phyloP scores from a whole-genome alignment of 1,140 invertebrate species.

The Drosophila suzukii region DNA sequence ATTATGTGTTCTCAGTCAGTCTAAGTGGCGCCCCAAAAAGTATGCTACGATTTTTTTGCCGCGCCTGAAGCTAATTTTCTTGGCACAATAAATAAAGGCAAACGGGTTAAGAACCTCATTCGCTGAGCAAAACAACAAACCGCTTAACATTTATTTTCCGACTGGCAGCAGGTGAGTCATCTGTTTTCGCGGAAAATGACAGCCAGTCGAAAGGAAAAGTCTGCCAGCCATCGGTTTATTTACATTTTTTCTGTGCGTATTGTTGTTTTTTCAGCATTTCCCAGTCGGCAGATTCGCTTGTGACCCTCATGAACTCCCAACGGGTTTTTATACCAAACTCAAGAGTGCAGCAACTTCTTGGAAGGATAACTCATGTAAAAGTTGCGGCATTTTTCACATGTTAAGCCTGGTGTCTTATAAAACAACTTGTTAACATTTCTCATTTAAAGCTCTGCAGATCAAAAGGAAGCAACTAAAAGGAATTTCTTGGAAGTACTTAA shows the following conservation, averaged over 20 bases:
- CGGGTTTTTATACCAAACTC: slow-evolving; percentile 9
- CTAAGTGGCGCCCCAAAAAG: slow-evolving; percentile 19
- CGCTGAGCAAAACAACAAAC: slow-evolving; percentile 54
- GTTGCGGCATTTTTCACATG: slow-evolving; percentile 19
- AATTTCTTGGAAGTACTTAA: neutral
- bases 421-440: slow-evolving; percentile 23
- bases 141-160: slow-evolving; percentile 26
- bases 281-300: neutral
- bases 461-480: neutral
- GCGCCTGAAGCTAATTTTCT: slow-evolving; percentile 23
- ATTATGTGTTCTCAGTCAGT: slow-evolving; percentile 1
- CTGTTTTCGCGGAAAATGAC: slow-evolving; percentile 33
- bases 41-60: slow-evolving; percentile 11
- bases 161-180: slow-evolving; percentile 19
- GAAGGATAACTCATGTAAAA: neutral
- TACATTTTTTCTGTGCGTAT: slow-evolving; percentile 1
- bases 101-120: slow-evolving; percentile 62
- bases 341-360: neutral
- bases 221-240: slow-evolving; percentile 12
- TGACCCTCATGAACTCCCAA: slow-evolving; percentile 5
- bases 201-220: slow-evolving; percentile 28
- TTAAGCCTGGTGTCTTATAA: slow-evolving; percentile 2
- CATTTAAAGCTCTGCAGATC: neutral
- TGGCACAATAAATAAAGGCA: slow-evolving; percentile 41
- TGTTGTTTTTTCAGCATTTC: slow-evolving; percentile 8